These are phyloP conservation scores for Clitarchus hookeri DNA, from an alignment of 2,888 invertebrate species.

Conservation along the genomic window DNA sequence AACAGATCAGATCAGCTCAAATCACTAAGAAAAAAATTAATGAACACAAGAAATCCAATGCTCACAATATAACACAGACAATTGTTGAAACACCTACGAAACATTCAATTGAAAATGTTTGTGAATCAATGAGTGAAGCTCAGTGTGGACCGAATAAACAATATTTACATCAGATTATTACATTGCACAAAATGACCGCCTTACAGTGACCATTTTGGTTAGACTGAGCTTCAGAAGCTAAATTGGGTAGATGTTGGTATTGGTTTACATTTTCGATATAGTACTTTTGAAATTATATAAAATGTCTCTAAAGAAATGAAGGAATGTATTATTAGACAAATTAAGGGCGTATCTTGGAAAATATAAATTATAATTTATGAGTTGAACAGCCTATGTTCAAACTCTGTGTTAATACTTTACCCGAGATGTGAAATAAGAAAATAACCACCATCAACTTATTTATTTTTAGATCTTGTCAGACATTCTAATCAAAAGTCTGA, in stretches of 20 bases:
- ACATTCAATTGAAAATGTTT: slow-evolving; percentile 16
- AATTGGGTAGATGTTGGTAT: not conserved
- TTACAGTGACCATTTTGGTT: slow-evolving; percentile 15
- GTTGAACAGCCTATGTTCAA: not conserved
- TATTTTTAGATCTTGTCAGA: slow-evolving; percentile 3
- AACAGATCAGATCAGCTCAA: not conserved
- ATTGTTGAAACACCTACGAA: not conserved
- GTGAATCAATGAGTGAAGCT: not conserved
- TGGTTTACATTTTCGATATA: slow-evolving; percentile 10
- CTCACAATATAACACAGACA: slow-evolving; percentile 11
- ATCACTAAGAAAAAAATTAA: not conserved
- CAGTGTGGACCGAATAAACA: not conserved
- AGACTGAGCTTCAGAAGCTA: not conserved
- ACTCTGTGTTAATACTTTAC: not conserved
- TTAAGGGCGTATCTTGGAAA: not conserved
- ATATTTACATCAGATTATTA: slow-evolving; percentile 1
- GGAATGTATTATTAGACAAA: not conserved
- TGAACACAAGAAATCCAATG: not conserved
- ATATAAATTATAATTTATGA: not conserved
- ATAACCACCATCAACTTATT: not conserved
- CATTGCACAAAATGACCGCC: not conserved
- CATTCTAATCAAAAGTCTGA: not conserved
- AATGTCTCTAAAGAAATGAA: not conserved
- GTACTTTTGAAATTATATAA: not conserved
- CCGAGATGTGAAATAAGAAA: not conserved